Evolutionary conservation across 2,797 vertebrate genomes (phyloP), one percentile per base, ranked within the genome.

Genomic region (Yasuhikotakia modesta): DNA sequence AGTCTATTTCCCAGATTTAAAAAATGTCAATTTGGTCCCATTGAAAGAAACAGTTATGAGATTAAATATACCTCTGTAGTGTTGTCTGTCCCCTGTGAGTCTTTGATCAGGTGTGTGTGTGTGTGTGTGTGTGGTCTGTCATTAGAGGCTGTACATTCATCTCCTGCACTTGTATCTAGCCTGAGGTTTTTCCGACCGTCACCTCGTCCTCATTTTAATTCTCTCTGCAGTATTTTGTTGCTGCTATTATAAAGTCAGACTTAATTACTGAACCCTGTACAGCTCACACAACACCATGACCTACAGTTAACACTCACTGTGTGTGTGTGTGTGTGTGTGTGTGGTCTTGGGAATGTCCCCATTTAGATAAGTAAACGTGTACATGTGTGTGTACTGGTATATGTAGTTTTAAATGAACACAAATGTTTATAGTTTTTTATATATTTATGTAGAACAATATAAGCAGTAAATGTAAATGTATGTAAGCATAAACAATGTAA

Each of bases 191-290:
- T 61, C 39, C 12, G 11, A 11, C 46, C 10, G 69, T 58, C 75
- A 46, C 70, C 80, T 63, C 70, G 50, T 77, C 27, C 57, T 58
- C 57, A n/a, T 13, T 63, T 83, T 10, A 70, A 52, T 82, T 53
- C 16, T 39, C 10, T 0, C 46, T 11, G 5, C 16, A 60, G 5
- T 66, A 60, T 81, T 73, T 82, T 67, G 87, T 63, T 85, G 66
- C 85, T 79, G 84, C 79, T 81, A 71, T 87, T 86, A 88, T 89
- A 83, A 90, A 88, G 81, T 88, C 82, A 78, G 81, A 83, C 57
- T 82, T 89, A 86, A 90, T 91, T 90, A 90, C 86, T 85, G 81
- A 75, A 19, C 81, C 80, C 80, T 79, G 85, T 68, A 79, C 76
- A 84, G 82, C 68, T 84, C 76, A 90, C 88, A 87, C 85, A 82